Base-by-base conservation (phyloP, 2,888 invertebrate species). In the Lasioglossum figueresi region DNA sequence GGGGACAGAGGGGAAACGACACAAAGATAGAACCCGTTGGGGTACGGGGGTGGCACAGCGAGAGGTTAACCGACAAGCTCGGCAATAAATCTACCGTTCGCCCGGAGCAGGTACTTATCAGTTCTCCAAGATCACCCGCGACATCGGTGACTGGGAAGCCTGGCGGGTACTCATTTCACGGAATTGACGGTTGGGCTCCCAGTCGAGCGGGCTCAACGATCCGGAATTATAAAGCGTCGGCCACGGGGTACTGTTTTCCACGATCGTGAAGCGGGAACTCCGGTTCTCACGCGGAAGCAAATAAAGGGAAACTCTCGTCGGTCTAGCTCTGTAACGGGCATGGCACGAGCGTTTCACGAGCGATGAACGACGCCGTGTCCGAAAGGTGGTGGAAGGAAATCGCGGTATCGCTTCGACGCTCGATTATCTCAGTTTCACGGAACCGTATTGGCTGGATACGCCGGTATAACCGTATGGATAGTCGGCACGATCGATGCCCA, bases 31-130 rank as follows among this genome's bases (percentile, higher is more conserved):
- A 78, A 72, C 23, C 37, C 23, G 23, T 52, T 45, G 40, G 59
- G 52, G 70, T 23, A 45, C 75, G 37, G 72, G 76, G n/a, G 37
- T 59, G 48, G 56, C n/a, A 76, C 52, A 23, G 84, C 76, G 85
- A 82, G 91, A 84, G 89, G 89, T 85, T 84, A 84, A 91, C 84
- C 81, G 85, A 80, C 87, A 80, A 85, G 80, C 83, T 59, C 63
- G 88, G 92, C 90, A 92, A 94, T 94, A 94, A 94, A 94, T 94
- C 93, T 92, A 85, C 88, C 90, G 92, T 94, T 84, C 91, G 94
- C 94, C 93, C 88, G 91, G 79, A 94, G 94, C 94, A 90, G 92
- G 91, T 93, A 94, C 94, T 94, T 94, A 94, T 93, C 91, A 93
- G 93, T 93, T 94, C 90, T 89, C 88, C 85, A 83, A 75, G 78